These are phyloP conservation scores for Manis crassicaudata DNA, from an alignment of 2,797 vertebrate species.

Conservation along the genomic window DNA sequence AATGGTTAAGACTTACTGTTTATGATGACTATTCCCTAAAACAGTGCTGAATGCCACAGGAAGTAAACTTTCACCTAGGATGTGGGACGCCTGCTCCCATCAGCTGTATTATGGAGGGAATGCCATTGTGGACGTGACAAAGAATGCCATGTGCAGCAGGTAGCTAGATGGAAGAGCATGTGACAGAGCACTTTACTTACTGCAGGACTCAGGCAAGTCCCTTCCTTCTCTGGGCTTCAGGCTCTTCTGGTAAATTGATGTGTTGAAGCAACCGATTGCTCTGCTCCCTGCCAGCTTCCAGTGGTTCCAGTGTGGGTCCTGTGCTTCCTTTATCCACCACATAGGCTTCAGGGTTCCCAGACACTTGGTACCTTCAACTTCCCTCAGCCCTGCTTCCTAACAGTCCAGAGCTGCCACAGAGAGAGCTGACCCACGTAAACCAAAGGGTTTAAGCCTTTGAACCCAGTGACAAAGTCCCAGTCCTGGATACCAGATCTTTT, in stretches of 20 bases:
- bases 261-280: neutral
- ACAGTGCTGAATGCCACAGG: neutral
- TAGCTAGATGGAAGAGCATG: neutral
- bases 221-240: neutral
- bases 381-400: neutral
- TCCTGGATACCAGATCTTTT: neutral
- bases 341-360: neutral
- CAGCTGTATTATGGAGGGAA: neutral
- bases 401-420: neutral
- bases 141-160: neutral
- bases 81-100: neutral
- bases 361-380: neutral
- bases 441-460: constrained; percentile 8
- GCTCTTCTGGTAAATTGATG: neutral
- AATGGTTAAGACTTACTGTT: neutral
- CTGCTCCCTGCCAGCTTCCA: neutral
- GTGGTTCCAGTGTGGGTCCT: neutral
- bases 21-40: neutral
- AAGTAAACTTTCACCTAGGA: neutral
- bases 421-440: neutral
- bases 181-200: neutral
- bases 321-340: neutral
- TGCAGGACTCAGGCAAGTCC: neutral
- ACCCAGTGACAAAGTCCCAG: neutral
- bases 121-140: neutral